Percentiles rank a stretch among this genome's conserved stretches.
phyloP scores from a whole-genome alignment of 2,113 vertebrate species.

The Caranx ignobilis region DNA sequence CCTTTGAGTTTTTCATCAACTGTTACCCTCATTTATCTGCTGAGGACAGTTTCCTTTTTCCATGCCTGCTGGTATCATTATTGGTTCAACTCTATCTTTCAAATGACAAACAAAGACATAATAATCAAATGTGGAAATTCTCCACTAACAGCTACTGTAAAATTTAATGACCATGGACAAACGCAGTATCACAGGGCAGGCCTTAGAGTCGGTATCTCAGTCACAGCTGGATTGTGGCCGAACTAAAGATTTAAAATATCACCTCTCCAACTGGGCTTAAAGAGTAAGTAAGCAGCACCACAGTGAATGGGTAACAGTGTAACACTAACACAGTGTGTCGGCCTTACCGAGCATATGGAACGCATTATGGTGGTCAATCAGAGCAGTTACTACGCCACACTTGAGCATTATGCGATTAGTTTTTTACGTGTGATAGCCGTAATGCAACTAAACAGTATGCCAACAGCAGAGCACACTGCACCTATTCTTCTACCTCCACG shows the following conservation, averaged over 20 bases:
- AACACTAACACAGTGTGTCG: slow-evolving; percentile 23
- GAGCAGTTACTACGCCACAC: slow-evolving; percentile 47
- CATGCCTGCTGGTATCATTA: not conserved
- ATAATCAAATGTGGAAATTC: not conserved
- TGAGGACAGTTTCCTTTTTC: not conserved
- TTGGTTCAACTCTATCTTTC: not conserved
- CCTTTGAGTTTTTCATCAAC: not conserved
- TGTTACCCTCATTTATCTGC: not conserved
- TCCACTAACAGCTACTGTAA: not conserved
- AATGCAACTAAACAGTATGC: slow-evolving; percentile 59
- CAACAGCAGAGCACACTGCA: slow-evolving; percentile 58
- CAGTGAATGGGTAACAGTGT: slow-evolving; percentile 43
- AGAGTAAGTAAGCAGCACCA: slow-evolving; percentile 40
- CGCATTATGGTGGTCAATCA: slow-evolving; percentile 63
- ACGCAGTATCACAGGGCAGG: not conserved
- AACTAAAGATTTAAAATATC: slow-evolving; percentile 32
- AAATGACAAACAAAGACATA: not conserved
- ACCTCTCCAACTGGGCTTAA: slow-evolving; percentile 37
- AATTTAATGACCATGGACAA: not conserved
- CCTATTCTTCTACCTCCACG: slow-evolving; percentile 58
- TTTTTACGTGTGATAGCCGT: slow-evolving; percentile 41
- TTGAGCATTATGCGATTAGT: slow-evolving; percentile 56
- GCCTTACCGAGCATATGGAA: slow-evolving; percentile 65
- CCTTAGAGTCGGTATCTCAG: not conserved
- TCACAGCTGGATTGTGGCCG: slow-evolving; percentile 29